phyloP scores from a whole-genome alignment of 92 coral and sea anemone species.

The Umimayanthus chanpuru region DNA sequence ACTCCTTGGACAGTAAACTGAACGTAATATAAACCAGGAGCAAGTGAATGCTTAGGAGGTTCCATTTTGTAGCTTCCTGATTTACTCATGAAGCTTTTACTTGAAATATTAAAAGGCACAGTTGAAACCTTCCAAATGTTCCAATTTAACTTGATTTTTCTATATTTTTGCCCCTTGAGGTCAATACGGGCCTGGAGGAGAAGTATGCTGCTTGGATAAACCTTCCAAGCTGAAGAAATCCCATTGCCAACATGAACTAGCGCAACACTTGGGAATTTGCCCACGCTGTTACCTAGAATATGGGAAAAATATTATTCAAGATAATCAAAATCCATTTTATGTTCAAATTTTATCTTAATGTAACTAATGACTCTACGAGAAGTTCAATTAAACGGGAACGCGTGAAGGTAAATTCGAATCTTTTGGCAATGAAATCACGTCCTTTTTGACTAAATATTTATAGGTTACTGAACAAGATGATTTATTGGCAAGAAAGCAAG shows the following conservation, averaged over 20 bases:
- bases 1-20: conserved; percentile 4
- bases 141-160: not conserved
- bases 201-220: not conserved
- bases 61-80: conserved; percentile 16
- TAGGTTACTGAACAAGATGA: no score
- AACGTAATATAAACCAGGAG: not conserved
- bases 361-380: no score
- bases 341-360: no score
- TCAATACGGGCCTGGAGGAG: not conserved
- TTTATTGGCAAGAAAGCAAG: no score
- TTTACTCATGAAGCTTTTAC: not conserved
- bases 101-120: not conserved
- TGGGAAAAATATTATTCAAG: not conserved
- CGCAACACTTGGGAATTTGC: not conserved
- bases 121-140: not conserved
- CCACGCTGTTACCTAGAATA: not conserved
- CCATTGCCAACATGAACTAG: not conserved
- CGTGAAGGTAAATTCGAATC: no score
- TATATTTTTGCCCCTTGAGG: not conserved
- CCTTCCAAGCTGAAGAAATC: not conserved
- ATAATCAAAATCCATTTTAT: no score
- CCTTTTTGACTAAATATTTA: no score
- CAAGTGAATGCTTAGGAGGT: not conserved
- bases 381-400: no score
- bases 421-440: no score